Evolutionary conservation across 37 sponge, comb jelly and placozoan species (phyloP), one percentile per base, ranked within the genome.

Genomic region (Oscarella lobularis): DNA sequence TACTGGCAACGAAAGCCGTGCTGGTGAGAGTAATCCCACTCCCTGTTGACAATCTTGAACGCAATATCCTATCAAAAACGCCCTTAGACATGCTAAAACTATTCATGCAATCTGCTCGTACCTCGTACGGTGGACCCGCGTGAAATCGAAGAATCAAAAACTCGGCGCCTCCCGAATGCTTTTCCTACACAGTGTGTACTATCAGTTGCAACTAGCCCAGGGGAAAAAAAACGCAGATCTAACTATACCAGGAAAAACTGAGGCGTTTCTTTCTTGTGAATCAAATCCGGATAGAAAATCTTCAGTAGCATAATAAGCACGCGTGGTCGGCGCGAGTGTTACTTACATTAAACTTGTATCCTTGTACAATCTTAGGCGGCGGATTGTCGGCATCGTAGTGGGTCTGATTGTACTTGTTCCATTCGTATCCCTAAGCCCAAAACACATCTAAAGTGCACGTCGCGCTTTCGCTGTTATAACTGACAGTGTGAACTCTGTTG

Each of bases 331-430:
- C 33, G 1, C 31, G 0, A 38, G 37, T 38, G 66, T 9, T 78
- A 38, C 41, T 38, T 73, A 96, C 89, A 88, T 98, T 98, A 79
- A 98, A 98, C 80, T 98, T 98, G 90, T 98, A 98, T 67, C 99
- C 99, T 72, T 98, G 99, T 30, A 98, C 99, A 40, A 98, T 89
- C 74, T 98, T 98, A 4, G 99, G 99, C 6, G 99, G 99, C 39
- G 99, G 99, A 38, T 91, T 94, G 84, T 98, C 99, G 9, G 84
- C 86, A 66, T 94, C 99, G 67, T 98, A 98, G 69, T 98, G 99
- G 29, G 99, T 98, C 80, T 98, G 99, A 74, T 98, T 98, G 80
- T 98, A 98, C 83, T 98, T 98, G 83, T 98, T 98, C 99, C 99
- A 98, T 77, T 98, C 99, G 80, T 87, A 98, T 0, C 99, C 99